These are phyloP conservation scores for Phenganax marumi DNA, from an alignment of 92 coral and sea anemone genomes.

Conservation along the genomic window DNA sequence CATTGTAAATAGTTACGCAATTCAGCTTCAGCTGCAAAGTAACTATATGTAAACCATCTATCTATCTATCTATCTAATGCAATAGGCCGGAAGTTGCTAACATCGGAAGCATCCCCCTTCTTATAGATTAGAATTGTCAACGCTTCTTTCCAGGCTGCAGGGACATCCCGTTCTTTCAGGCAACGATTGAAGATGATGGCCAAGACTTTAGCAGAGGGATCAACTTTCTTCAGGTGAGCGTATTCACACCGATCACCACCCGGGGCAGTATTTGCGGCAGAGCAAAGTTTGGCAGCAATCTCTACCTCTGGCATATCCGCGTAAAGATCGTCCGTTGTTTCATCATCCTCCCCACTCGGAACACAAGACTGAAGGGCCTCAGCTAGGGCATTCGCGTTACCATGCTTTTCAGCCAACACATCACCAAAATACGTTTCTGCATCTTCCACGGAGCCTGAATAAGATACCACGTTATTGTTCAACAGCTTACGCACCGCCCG, in stretches of 20 bases:
- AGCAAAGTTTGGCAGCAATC: not conserved
- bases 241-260: slow-evolving; percentile 28
- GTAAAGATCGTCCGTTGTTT: not conserved
- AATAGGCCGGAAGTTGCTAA: slow-evolving; percentile 34
- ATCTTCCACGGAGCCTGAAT: not conserved
- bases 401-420: too few relatives aligned
- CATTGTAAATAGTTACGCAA: too few relatives aligned
- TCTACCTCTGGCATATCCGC: not conserved
- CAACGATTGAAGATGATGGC: slow-evolving; percentile 4
- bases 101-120: slow-evolving; percentile 21
- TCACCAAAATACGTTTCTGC: slow-evolving; percentile 6
- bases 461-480: not conserved
- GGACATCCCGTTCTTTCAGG: slow-evolving; percentile 23
- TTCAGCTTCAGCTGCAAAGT: too few relatives aligned
- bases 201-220: not conserved
- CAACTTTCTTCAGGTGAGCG: slow-evolving; percentile 6
- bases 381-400: too few relatives aligned
- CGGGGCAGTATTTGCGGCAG: slow-evolving; percentile 15
- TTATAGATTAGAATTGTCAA: slow-evolving; percentile 32
- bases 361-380: slow-evolving; percentile 16
- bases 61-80: too few relatives aligned
- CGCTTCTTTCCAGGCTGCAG: slow-evolving; percentile 37
- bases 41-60: too few relatives aligned
- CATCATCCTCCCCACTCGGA: not conserved
- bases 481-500: not conserved